Base-by-base conservation (phyloP, 1,140 invertebrate genomes). In the Euschistus heros region DNA sequence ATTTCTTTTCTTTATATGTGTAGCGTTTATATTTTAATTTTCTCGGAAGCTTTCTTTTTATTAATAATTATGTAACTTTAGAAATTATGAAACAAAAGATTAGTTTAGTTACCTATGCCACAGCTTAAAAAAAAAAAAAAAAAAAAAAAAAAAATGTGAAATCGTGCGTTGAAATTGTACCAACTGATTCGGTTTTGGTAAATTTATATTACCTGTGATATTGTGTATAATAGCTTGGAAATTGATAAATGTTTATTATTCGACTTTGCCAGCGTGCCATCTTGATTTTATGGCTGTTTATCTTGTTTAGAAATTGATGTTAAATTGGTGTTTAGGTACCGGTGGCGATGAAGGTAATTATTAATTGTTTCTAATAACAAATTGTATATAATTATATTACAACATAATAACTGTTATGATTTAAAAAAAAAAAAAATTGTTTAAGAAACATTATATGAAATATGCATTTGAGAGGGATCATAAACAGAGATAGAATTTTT, bases 171-270 rank as follows among this genome's bases (percentile, higher is more conserved):
- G 20, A 62, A 62, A 30, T 62, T 33, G 5, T 62, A 33, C 60
- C 60, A 37, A 62, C 60, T 30, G 18, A 33, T 24, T 62, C 37
- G 63, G 46, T 22, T 54, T 64, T 61, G 59, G 59, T 61, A 61
- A 61, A 64, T 52, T 63, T 63, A 22, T 63, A 22, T 46, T 22
- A 64, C 63, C 63, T 64, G 63, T 64, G 63, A 64, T 64, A 64
- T 64, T 64, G 63, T 64, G 63, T 64, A 54, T 64, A 55, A 64
- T 61, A 44, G 24, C 52, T 64, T 50, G 63, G 47, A 52, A 64
- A 64, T 52, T 22, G 22, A 54, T 52, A n/a, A 30, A 54, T 64
- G 52, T 54, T 64, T 64, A 62, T 30, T 52, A 30, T 18, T 27
- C 22, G 26, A 37, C 37, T 37, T 61, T 42, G 27, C 63, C 50